Conservation (phyloP, 2,113 vertebrate genomes). For the Shinisaurus crocodilurus region DNA sequence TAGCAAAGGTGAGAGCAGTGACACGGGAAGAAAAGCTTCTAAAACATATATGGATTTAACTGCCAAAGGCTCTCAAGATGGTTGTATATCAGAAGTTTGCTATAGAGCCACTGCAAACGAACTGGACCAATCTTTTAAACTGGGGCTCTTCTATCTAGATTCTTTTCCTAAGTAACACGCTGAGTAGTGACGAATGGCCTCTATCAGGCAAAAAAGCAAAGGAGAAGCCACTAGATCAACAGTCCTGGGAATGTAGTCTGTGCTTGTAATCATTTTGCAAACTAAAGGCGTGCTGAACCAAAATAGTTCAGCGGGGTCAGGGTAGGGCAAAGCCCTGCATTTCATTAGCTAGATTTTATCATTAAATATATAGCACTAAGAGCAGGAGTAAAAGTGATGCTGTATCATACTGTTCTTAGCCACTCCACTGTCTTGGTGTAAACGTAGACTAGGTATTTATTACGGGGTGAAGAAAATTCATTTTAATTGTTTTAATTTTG, state of each 20-base stretch:
- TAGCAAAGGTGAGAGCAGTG: slow-evolving; percentile 42
- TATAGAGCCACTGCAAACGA: slow-evolving; percentile 18
- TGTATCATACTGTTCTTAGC: slow-evolving; percentile 71
- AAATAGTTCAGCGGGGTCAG: slow-evolving; percentile 79
- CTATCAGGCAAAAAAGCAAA: slow-evolving; percentile 32
- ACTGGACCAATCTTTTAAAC: slow-evolving; percentile 15
- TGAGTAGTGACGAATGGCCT: slow-evolving; percentile 29
- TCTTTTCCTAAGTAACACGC: slow-evolving; percentile 26
- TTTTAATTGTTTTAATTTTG: slow-evolving; percentile 77
- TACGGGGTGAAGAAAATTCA: slow-evolving; percentile 70
- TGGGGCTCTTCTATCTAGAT: slow-evolving; percentile 35
- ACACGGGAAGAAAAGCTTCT: slow-evolving; percentile 20
- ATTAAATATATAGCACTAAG: slow-evolving; percentile 79
- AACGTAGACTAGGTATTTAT: slow-evolving; percentile 68
- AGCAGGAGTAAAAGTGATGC: slow-evolving; percentile 68
- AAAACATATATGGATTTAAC: slow-evolving; percentile 33
- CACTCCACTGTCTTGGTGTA: slow-evolving; percentile 62
- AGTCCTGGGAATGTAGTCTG: slow-evolving; percentile 34
- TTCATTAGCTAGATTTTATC: slow-evolving; percentile 78
- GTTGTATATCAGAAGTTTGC: not conserved
- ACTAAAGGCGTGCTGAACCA: slow-evolving; percentile 77
- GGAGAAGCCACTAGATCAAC: not conserved
- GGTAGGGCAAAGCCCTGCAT: slow-evolving; percentile 74
- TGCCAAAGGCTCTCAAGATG: slow-evolving; percentile 36
- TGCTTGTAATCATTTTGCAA: slow-evolving; percentile 72